Evolutionary conservation across 2,888 invertebrate species (phyloP).

Genomic region (Eupsilia transversa): DNA sequence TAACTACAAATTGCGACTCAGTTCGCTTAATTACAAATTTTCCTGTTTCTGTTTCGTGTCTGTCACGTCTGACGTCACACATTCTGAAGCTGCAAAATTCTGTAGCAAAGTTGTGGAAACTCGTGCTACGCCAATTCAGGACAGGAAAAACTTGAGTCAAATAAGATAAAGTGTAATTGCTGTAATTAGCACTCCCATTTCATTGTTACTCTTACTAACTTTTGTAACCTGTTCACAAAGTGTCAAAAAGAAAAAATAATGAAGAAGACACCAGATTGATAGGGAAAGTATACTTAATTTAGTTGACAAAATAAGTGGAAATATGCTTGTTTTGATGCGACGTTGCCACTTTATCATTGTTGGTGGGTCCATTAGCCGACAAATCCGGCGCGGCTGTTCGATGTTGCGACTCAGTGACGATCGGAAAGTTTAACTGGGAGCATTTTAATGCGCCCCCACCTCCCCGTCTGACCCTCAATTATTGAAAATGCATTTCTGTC

Average conservation of each 20-base stretch:
- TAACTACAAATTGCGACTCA: constrained; percentile 57
- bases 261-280: not conserved
- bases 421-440: constrained; percentile 85
- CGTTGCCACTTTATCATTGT: constrained; percentile 26
- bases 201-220: constrained; percentile 3
- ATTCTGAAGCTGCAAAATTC: constrained; percentile 46
- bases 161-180: constrained; percentile 19
- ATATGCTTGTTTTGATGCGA: not conserved
- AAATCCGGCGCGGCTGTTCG: constrained; percentile 64
- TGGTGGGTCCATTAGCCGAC: constrained; percentile 67
- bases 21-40: constrained; percentile 76
- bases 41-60: constrained; percentile 66
- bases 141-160: constrained; percentile 3
- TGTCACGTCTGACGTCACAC: constrained; percentile 61
- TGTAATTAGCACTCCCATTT: not conserved
- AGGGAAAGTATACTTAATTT: not conserved
- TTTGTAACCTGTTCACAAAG: not conserved
- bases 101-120: constrained; percentile 32
- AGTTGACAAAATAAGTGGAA: constrained; percentile 4
- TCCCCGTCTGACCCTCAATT: constrained; percentile 90
- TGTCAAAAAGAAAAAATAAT: not conserved
- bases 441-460: constrained; percentile 87
- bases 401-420: constrained; percentile 76
- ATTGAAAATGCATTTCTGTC: constrained; percentile 90
- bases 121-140: not conserved